A percentile compares a stretch with the other conserved stretches of the same genome.
Evolutionary conservation across 2,888 invertebrate genomes (phyloP).

Genomic region (Diaperis boleti): DNA sequence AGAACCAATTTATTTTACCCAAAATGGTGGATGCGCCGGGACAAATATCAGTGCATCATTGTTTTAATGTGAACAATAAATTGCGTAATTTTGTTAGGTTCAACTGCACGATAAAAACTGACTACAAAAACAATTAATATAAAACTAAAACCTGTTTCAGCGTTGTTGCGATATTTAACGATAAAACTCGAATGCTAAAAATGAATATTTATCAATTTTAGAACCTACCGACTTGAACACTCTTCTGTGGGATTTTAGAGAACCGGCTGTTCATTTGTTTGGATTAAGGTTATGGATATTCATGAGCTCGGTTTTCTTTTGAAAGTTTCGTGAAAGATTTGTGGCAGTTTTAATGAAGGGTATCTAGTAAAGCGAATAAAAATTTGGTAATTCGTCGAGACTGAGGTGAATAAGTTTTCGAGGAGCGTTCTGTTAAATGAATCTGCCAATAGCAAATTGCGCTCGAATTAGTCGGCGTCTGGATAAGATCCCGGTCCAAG

Average conservation of each 20-base stretch:
- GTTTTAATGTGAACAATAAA: too few species aligned
- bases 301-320: slow-evolving; percentile 25
- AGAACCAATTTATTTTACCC: too few species aligned
- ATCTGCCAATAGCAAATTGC: slow-evolving; percentile 55
- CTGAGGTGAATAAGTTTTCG: slow-evolving; percentile 31
- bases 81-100: too few species aligned
- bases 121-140: too few species aligned
- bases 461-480: slow-evolving; percentile 55
- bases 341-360: slow-evolving; percentile 30
- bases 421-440: slow-evolving; percentile 44
- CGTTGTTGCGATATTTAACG: background rate
- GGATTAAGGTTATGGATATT: slow-evolving; percentile 29
- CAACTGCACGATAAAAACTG: too few species aligned
- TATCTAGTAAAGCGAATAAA: slow-evolving; percentile 32
- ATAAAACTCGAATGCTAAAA: slow-evolving; percentile 14
- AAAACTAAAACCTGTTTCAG: too few species aligned
- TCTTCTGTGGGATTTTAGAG: slow-evolving; percentile 22
- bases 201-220: slow-evolving; percentile 37
- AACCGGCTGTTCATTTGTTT: slow-evolving; percentile 30
- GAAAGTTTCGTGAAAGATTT: slow-evolving; percentile 14
- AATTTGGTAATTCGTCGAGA: slow-evolving; percentile 18
- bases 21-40: slow-evolving; percentile 8
- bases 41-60: too few species aligned
- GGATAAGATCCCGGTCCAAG: slow-evolving; percentile 53
- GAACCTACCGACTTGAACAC: slow-evolving; percentile 27